Evolutionary conservation across 2,797 vertebrate genomes (phyloP), one percentile per base, ranked within the genome.

Genomic region (Acipenser ruthenus): DNA sequence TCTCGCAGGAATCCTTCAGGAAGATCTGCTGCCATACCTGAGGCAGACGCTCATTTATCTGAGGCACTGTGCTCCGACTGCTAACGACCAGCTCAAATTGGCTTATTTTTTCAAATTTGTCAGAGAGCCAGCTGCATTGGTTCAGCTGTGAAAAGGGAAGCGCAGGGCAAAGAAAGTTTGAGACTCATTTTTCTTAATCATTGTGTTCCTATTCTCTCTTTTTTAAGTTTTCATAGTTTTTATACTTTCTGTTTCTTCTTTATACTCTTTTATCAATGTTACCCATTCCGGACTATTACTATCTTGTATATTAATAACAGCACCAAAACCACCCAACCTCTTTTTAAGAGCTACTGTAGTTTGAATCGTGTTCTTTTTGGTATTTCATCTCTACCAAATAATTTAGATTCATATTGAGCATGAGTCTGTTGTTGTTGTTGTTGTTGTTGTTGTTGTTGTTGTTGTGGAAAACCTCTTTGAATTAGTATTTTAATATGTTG

Each of bases 91-190:
- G 80, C 92, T 92, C 88, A 91, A 89, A 94, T 93, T 93, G 93
- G 90, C 93, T 93, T 90, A 91, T 93, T 95, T 94, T 91, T 92
- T 89, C 88, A 86, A 90, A 92, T 88, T 93, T 95, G 92, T 95
- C 93, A 93, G 84, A 73, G 69, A 89, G 88, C 91, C 92, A 95
- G 93, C 90, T 86, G 80, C 90, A 92, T 80, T 76, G 80, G 86
- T 86, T 92, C 88, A 88, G 90, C 88, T 89, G 86, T 79, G 81
- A 80, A 79, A 81, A 87, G 83, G 78, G 74, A 91, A 86, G 78
- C 84, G 74, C 72, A 88, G 89, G 90, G 89, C 81, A 91, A 87
- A 85, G 85, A 84, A 90, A 90, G 89, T 90, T 93, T 82, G 79
- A 71, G 73, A 86, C 84, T 90, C 84, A 80, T 94, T 92, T 90